Conservation (phyloP, 2,797 vertebrate genomes). For the Muscicapa comitata region DNA sequence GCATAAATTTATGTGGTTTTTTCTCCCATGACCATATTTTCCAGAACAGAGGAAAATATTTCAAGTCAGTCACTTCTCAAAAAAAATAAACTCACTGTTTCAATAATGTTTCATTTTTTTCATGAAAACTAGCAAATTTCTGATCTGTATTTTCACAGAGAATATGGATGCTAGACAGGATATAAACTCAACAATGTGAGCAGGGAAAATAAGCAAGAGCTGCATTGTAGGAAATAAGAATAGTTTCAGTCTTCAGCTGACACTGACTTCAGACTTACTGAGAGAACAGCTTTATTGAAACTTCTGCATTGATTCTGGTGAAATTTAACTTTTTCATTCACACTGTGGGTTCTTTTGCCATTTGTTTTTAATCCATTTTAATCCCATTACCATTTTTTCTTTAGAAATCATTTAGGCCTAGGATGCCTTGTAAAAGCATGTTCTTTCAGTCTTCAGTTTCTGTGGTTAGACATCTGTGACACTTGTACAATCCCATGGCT, state of each 20-base stretch:
- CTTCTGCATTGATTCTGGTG: background rate
- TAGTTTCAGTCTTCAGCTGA: background rate
- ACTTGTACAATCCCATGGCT: background rate
- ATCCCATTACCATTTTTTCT: background rate
- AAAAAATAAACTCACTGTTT: background rate
- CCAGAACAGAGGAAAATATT: background rate
- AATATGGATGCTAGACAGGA: background rate
- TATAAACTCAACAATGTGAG: background rate
- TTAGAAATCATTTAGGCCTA: background rate
- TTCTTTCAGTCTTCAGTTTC: background rate
- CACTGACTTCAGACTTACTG: background rate
- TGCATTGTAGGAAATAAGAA: background rate
- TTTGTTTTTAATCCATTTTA: background rate
- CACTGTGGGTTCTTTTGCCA: background rate
- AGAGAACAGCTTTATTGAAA: background rate
- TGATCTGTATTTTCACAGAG: background rate
- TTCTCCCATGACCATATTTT: rapidly evolving
- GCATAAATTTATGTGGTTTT: background rate
- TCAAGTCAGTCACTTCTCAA: background rate
- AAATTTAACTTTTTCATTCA: background rate
- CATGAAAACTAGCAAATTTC: background rate
- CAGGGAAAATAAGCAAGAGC: background rate
- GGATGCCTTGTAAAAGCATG: background rate
- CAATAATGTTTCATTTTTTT: background rate
- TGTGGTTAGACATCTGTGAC: background rate